Evolutionary conservation across 2,888 invertebrate species (phyloP).

Genomic region (Cephus nigrinus): DNA sequence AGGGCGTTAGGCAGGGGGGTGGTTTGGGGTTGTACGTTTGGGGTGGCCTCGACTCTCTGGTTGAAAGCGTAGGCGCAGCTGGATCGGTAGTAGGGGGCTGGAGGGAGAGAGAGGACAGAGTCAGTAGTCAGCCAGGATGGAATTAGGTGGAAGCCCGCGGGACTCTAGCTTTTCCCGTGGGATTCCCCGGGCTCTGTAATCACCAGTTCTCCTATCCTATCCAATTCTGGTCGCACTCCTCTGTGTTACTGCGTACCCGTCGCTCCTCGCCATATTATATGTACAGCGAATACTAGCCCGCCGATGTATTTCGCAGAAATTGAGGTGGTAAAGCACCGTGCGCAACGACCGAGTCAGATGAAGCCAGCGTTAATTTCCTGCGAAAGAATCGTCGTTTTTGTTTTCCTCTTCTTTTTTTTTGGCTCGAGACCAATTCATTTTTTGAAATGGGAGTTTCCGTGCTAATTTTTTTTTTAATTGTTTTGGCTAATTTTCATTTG

Average conservation of each 20-base stretch:
- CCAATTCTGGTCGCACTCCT: conserved; percentile 56
- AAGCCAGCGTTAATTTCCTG: background rate
- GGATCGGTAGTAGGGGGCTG: conserved; percentile 21
- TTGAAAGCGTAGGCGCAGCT: conserved; percentile 31
- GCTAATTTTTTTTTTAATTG: background rate
- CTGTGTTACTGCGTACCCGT: conserved; percentile 19
- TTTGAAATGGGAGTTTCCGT: background rate
- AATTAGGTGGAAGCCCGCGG: conserved; percentile 63
- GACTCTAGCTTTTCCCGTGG: conserved; percentile 52
- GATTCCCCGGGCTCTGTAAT: conserved; percentile 62
- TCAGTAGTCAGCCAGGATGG: conserved; percentile 62
- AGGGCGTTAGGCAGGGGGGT: conserved; percentile 11
- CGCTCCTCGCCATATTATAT: conserved; percentile 15
- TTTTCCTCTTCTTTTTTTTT: too few relatives aligned
- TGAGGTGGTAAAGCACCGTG: conserved; percentile 8
- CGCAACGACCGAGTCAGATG: background rate
- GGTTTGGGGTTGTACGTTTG: conserved; percentile 8
- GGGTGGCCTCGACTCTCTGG: conserved; percentile 25
- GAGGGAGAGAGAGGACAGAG: conserved; percentile 44
- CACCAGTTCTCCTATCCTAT: conserved; percentile 62
- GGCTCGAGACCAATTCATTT: background rate
- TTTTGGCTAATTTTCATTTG: background rate
- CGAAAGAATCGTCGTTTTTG: background rate
- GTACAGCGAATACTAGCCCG: conserved; percentile 13
- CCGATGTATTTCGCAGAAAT: conserved; percentile 19